A percentile compares a stretch with the other conserved stretches of the same genome.
phyloP scores from a whole-genome alignment of 1,140 invertebrate species.

The Drosophila quadrilineata region DNA sequence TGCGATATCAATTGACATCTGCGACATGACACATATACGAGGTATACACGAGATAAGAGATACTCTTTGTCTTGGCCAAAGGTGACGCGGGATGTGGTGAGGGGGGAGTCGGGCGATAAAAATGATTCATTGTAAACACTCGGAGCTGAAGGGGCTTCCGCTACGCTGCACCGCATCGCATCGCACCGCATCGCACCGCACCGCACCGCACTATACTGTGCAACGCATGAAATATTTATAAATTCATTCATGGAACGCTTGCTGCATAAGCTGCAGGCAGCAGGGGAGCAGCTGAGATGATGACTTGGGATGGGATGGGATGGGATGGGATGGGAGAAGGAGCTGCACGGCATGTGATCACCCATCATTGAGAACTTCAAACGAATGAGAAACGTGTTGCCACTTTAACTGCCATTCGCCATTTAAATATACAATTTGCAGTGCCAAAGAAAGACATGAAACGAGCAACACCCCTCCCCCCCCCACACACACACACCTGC shows the following conservation, averaged over 20 bases:
- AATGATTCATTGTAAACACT: conserved; percentile 65
- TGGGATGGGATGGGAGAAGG: not conserved
- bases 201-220: no score
- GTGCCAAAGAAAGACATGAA: conserved; percentile 60
- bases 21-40: no score
- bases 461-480: conserved; percentile 17
- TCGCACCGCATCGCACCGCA: no score
- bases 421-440: conserved; percentile 74
- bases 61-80: conserved; percentile 46
- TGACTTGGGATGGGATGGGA: conserved; percentile 14
- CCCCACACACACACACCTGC: no score
- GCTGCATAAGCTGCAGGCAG: not conserved
- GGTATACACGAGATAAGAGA: no score
- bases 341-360: conserved; percentile 45
- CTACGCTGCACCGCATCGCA: no score
- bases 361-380: conserved; percentile 59
- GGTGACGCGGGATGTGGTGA: not conserved
- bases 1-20: no score
- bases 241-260: conserved; percentile 55
- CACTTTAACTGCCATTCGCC: conserved; percentile 79
- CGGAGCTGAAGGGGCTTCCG: conserved; percentile 48
- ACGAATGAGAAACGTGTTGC: conserved; percentile 73
- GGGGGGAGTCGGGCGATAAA: conserved; percentile 14
- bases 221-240: conserved; percentile 74
- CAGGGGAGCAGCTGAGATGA: not conserved